Evolutionary conservation across 2,888 invertebrate genomes (phyloP), one percentile per base, ranked within the genome.

Genomic region (Deilephila elpenor): DNA sequence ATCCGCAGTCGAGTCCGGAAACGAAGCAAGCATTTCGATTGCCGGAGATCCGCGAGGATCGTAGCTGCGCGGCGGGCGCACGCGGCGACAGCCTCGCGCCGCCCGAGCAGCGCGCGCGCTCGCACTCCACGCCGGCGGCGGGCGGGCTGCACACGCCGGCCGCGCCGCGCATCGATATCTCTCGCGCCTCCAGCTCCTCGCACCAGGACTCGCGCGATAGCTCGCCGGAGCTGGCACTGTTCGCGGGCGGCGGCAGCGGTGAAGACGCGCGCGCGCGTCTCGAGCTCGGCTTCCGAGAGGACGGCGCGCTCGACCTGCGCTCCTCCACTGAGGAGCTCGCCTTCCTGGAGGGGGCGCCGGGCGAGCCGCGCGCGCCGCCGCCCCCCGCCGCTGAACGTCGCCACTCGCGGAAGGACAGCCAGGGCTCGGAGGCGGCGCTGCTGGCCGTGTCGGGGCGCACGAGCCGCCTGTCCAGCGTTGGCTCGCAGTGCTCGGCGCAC

Each of bases 261-360:
- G 88, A 87, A 59, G 89, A 87, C 74, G 77, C 83, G 60, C 84
- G 84, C 59, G 82, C 83, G 37, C 86, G 87, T 73, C 91, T 95
- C 77, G 94, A 91, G 74, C 89, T 95, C 37, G 96, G 96, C 75
- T 96, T 96, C 87, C 95, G 96, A 73, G 96, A 97, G 86, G 98
- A 98, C 90, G 98, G 98, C 82, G 96, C 97, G n/a, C 95, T 97
- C 75, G 98, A 98, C 85, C 90, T 98, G 80, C 96, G 98, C 81
- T 97, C 97, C 74, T 98, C 98, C 77, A 98, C 98, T 19, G 98
- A 98, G 89, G 98, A 98, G 92, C 95, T 98, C 77, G 97, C 97
- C 81, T 97, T 97, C 86, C 96, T 97, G 84, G 98, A 98, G 89
- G 88, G 87, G 25, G 88, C 88, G 29, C 91, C 92, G 8, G 87